Evolutionary conservation across 2,888 invertebrate species (phyloP).

Genomic region (Selenia dentaria): DNA sequence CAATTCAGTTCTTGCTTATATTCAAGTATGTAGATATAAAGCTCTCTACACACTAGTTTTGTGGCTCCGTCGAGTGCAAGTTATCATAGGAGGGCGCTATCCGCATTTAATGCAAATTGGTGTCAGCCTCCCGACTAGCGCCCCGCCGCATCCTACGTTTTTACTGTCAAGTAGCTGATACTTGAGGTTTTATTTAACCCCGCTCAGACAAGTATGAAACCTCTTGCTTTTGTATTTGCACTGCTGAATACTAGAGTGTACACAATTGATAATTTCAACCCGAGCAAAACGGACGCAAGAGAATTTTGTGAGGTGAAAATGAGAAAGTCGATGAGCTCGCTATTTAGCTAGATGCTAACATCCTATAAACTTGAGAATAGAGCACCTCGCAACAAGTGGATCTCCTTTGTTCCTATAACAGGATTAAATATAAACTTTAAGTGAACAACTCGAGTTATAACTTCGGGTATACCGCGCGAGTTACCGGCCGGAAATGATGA

Average conservation of each 20-base stretch:
- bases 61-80: slow-evolving; percentile 60
- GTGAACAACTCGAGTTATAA: slow-evolving; percentile 28
- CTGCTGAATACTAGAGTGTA: slow-evolving; percentile 64
- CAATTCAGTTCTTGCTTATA: slow-evolving; percentile 41
- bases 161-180: slow-evolving; percentile 76
- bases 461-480: slow-evolving; percentile 17
- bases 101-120: slow-evolving; percentile 82
- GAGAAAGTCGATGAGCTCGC: slow-evolving; percentile 50
- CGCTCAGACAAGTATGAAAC: slow-evolving; percentile 62
- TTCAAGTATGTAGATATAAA: too few species aligned
- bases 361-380: slow-evolving; percentile 52
- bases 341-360: slow-evolving; percentile 50
- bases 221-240: slow-evolving; percentile 68
- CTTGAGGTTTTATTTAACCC: slow-evolving; percentile 72
- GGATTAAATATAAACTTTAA: slow-evolving; percentile 35
- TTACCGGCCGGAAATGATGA: slow-evolving; percentile 20
- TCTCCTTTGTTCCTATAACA: slow-evolving; percentile 46
- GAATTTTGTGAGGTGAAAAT: slow-evolving; percentile 57
- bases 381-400: slow-evolving; percentile 53
- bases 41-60: slow-evolving; percentile 49
- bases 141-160: slow-evolving; percentile 65
- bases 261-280: slow-evolving; percentile 63
- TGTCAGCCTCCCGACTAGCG: slow-evolving; percentile 50
- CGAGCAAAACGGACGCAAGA: slow-evolving; percentile 50
- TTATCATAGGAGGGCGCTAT: slow-evolving; percentile 68